phyloP scores from a whole-genome alignment of 2,888 invertebrate species.

The Pelosia muscerda region DNA sequence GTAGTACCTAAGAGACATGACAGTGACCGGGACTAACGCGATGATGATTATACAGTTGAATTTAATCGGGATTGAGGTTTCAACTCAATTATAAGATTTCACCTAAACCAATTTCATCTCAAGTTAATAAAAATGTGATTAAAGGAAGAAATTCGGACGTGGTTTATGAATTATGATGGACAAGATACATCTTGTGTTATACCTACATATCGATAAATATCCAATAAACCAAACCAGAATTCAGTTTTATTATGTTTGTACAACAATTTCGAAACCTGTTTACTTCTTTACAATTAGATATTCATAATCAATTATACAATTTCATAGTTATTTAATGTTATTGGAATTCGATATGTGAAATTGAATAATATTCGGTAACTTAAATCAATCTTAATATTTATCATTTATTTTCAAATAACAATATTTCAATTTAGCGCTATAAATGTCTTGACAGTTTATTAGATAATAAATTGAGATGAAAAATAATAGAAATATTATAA shows the following conservation, averaged over 20 bases:
- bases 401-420: background rate
- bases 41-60: background rate
- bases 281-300: slow-evolving; percentile 12
- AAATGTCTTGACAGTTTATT: background rate
- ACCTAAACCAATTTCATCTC: background rate
- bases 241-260: slow-evolving; percentile 7
- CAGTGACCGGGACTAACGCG: too few relatives aligned
- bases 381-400: background rate
- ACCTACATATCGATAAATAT: background rate
- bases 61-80: background rate
- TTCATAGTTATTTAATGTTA: slow-evolving; percentile 16
- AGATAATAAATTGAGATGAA: background rate
- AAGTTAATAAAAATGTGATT: background rate
- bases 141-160: background rate
- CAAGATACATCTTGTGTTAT: too few relatives aligned
- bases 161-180: background rate
- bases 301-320: slow-evolving; percentile 13
- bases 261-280: slow-evolving; percentile 17
- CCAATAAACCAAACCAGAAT: slow-evolving; percentile 6
- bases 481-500: background rate
- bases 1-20: too few relatives aligned
- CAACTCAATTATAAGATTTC: background rate
- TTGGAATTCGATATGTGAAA: slow-evolving; percentile 4
- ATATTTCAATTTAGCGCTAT: slow-evolving; percentile 9
- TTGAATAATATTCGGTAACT: background rate